Evolutionary conservation across 1,140 invertebrate genomes (phyloP), one percentile per base, ranked within the genome.

Genomic region (Drosophila baimaii): DNA sequence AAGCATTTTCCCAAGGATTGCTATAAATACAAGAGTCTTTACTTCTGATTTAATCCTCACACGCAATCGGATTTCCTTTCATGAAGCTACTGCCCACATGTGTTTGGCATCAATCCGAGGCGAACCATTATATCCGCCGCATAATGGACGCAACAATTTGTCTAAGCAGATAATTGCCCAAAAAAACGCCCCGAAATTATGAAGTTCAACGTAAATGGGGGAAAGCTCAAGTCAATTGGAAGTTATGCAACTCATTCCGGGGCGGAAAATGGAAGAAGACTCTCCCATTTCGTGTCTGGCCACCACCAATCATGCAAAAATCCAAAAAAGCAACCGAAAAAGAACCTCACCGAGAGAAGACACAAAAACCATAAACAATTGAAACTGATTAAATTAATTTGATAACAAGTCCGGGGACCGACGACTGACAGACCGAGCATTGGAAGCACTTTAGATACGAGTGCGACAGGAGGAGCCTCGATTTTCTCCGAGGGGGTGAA

Each of bases 301-400:
- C 44, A 46, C 84, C 68, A 88, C 83, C 61, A 88, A 88, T 88
- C 84, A 88, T 89, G 72, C 79, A 56, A 88, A 86, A 79, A 37
- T 25, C 68, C 19, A 68, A 68, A 65, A 62, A 47, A 49, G 33
- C 76, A 68, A 39, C 72, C 54, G 21, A 66, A 54, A 51, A 10
- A 25, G 46, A 64, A 56, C 12, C 19, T 52, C 29, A 33, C 29
- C 51, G 21, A 33, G 21, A 33, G 33, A 74, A 47, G 33, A 27
- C 27, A 17, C 35, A 55, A 64, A 62, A 81, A 86, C 57, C 79
- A 83, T 83, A 88, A 88, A 88, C 83, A 88, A 89, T 88, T 88
- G 83, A 88, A 88, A 83, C 84, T 88, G 83, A 88, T 88, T 88
- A 88, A 88, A 80, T 83, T 83, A 86, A 83, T 73, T 83, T 89